A percentile compares a stretch with the other conserved stretches of the same genome.
Conservation (phyloP, 2,888 invertebrate species). For the Folsomia candida region DNA sequence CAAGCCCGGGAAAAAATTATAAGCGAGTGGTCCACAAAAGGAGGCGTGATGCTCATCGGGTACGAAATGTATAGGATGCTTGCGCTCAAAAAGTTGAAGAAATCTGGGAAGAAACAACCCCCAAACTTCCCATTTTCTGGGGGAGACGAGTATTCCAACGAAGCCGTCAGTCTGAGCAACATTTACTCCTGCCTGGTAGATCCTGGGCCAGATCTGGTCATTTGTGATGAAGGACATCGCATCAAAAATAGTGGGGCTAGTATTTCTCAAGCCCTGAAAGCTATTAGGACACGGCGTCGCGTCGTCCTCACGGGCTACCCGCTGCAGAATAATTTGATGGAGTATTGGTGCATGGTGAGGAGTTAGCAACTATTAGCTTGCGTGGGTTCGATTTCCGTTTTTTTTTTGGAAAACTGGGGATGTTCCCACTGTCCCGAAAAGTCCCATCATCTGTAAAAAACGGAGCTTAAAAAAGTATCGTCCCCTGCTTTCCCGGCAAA, state of each 20-base stretch:
- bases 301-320: constrained; percentile 98
- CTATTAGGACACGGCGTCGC: constrained; percentile 87
- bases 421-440: too few species aligned
- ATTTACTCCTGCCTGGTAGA: constrained; percentile 80
- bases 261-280: constrained; percentile 90
- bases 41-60: constrained; percentile 93
- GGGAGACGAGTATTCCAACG: constrained; percentile 61
- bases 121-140: constrained; percentile 56
- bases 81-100: constrained; percentile 71
- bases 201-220: constrained; percentile 86
- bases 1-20: constrained; percentile 78
- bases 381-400: too few species aligned
- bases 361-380: too few species aligned
- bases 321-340: constrained; percentile 91
- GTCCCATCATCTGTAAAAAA: too few species aligned
- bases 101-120: constrained; percentile 58
- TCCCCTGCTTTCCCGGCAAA: too few species aligned
- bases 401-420: too few species aligned
- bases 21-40: constrained; percentile 77
- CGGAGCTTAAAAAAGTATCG: too few species aligned
- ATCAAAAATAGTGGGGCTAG: constrained; percentile 98
- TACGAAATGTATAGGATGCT: constrained; percentile 93
- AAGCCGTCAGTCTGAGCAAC: constrained; percentile 62
- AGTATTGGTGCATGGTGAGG: constrained; percentile 54
- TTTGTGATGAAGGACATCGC: constrained; percentile 95